Evolutionary conservation across 2,113 vertebrate genomes (phyloP).

Genomic region (Sebastes fasciatus): DNA sequence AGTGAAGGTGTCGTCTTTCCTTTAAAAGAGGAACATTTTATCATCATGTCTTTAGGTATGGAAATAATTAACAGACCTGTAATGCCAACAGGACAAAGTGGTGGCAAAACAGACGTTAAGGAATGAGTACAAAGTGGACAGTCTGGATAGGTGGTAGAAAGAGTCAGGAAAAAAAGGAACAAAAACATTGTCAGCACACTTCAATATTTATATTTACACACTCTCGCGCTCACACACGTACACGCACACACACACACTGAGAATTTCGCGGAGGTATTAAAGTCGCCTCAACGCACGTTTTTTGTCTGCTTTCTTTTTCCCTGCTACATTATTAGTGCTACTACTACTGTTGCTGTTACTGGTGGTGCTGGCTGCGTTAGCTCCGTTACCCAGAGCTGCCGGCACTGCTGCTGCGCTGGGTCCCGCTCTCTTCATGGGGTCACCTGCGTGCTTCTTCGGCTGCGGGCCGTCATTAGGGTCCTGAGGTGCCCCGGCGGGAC

Average conservation of each 20-base stretch:
- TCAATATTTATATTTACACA: conserved; percentile 83
- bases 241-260: conserved; percentile 50
- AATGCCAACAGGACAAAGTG: conserved; percentile 51
- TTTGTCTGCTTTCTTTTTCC: conserved; percentile 95
- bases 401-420: conserved; percentile 76
- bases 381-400: conserved; percentile 76
- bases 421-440: conserved; percentile 85
- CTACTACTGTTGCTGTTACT: conserved; percentile 74
- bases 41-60: conserved; percentile 46
- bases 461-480: conserved; percentile 86
- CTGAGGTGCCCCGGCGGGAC: conserved; percentile 74
- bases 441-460: conserved; percentile 94
- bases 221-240: conserved; percentile 41
- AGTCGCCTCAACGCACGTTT: conserved; percentile 92
- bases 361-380: conserved; percentile 72
- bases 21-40: conserved; percentile 32
- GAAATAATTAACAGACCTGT: conserved; percentile 52
- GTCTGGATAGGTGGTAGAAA: conserved; percentile 67
- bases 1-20: conserved; percentile 14
- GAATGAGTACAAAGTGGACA: conserved; percentile 65
- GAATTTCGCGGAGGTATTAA: conserved; percentile 79
- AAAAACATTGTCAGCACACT: conserved; percentile 75
- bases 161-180: conserved; percentile 61
- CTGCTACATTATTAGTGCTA: conserved; percentile 84
- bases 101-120: conserved; percentile 40